A percentile compares a stretch with the other conserved stretches of the same genome.
Conservation (phyloP, 1,140 invertebrate species). For the Brachionus plicatilis region DNA sequence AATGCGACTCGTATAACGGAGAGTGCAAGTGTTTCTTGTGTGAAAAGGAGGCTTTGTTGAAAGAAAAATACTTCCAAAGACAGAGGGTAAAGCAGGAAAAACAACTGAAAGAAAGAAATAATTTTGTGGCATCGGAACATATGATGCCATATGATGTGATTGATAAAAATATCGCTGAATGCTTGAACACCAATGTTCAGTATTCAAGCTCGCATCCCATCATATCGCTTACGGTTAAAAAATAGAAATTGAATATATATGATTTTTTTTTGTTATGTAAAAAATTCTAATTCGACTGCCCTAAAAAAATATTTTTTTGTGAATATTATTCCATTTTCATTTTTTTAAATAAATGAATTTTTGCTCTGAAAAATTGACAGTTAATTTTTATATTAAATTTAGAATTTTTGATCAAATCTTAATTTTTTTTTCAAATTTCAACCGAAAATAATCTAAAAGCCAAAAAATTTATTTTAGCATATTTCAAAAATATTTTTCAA, state of each 20-base stretch:
- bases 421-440: too few relatives aligned
- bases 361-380: too few relatives aligned
- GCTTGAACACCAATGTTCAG: neutral
- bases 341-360: neutral
- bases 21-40: constrained; percentile 12
- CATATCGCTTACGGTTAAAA: neutral
- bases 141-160: neutral
- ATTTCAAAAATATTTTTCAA: too few relatives aligned
- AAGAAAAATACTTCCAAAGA: neutral
- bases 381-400: too few relatives aligned
- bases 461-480: too few relatives aligned
- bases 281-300: neutral
- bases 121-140: neutral
- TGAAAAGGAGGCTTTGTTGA: neutral
- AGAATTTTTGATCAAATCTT: too few relatives aligned
- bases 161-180: neutral
- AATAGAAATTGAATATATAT: neutral
- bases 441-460: too few relatives aligned
- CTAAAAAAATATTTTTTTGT: neutral
- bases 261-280: neutral
- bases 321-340: neutral
- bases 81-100: neutral
- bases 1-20: neutral
- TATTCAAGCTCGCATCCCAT: constrained; percentile 24
- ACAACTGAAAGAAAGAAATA: neutral